These are phyloP conservation scores for Megaustenia siamemsis DNA, from an alignment of 2,888 invertebrate species.

Conservation along the genomic window DNA sequence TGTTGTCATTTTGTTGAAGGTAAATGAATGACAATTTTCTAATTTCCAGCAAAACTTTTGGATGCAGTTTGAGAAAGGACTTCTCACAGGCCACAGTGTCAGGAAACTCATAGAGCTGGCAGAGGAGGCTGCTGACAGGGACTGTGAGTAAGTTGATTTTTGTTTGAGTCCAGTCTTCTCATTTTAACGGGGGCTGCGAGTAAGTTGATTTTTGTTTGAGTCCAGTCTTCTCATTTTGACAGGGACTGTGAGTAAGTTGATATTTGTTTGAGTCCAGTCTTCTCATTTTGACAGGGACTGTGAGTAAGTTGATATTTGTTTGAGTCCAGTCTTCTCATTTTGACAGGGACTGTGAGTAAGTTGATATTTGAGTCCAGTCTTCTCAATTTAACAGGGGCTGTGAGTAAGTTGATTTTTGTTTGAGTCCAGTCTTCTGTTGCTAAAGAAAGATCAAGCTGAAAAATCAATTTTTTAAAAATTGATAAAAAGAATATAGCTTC, in stretches of 20 bases:
- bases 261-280: background rate
- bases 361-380: too few species aligned
- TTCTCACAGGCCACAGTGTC: conserved; percentile 84
- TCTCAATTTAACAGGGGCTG: too few species aligned
- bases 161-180: too few species aligned
- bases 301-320: conserved; percentile 62
- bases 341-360: too few species aligned
- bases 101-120: conserved; percentile 82
- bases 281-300: conserved; percentile 73
- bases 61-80: conserved; percentile 85
- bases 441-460: too few species aligned
- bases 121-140: conserved; percentile 74
- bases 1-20: too few species aligned
- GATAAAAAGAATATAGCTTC: too few species aligned
- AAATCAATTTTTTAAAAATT: too few species aligned
- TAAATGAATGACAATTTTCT: too few species aligned
- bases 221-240: too few species aligned
- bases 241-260: conserved; percentile 68
- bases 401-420: conserved; percentile 59
- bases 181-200: conserved; percentile 72
- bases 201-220: conserved; percentile 57
- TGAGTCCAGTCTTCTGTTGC: too few species aligned
- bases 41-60: conserved; percentile 82
- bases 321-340: too few species aligned
- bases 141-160: conserved; percentile 66